Conservation (phyloP, 2,888 invertebrate genomes). For the Nebria brevicollis region DNA sequence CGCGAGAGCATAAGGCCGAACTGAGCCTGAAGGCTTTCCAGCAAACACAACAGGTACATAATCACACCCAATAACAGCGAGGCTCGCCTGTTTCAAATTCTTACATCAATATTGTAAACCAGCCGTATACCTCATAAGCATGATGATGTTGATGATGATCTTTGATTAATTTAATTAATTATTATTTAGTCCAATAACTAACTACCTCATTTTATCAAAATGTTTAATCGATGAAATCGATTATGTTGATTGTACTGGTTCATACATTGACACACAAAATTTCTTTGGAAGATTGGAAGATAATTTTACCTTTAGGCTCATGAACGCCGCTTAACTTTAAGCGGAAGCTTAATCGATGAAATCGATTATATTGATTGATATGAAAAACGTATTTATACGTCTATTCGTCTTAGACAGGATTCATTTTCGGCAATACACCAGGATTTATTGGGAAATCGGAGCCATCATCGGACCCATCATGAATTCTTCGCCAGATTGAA, state of each 20-base stretch:
- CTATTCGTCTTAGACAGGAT: neutral
- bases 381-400: neutral
- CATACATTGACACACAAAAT: neutral
- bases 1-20: constrained; percentile 86
- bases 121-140: constrained; percentile 39
- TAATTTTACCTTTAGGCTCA: neutral
- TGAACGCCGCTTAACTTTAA: too few relatives aligned
- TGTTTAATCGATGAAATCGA: neutral
- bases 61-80: constrained; percentile 70
- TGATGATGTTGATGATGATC: constrained; percentile 35
- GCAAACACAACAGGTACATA: constrained; percentile 68
- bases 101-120: neutral
- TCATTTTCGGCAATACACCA: neutral
- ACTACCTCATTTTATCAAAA: neutral
- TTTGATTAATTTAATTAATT: constrained; percentile 28
- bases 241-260: neutral
- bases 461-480: neutral
- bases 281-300: neutral
- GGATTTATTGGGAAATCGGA: neutral
- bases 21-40: constrained; percentile 74
- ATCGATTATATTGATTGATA: neutral
- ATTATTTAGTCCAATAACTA: neutral
- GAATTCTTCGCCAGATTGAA: neutral
- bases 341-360: neutral
- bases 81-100: neutral